Percentiles rank a stretch among this genome's conserved stretches.
Conservation (phyloP, 2,888 invertebrate species). For the Cybosia mesomella region DNA sequence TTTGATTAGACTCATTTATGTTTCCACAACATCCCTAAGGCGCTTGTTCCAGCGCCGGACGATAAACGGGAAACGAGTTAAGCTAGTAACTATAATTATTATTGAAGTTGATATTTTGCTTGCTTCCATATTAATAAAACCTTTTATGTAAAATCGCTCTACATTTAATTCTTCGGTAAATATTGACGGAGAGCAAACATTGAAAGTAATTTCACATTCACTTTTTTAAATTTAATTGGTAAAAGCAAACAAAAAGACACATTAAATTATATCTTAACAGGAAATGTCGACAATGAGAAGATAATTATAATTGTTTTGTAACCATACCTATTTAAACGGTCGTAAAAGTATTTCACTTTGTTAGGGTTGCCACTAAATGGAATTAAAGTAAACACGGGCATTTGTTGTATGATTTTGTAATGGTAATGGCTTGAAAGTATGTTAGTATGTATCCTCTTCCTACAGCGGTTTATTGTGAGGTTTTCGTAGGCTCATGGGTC, state of each 20-base stretch:
- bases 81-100: neutral
- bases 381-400: neutral
- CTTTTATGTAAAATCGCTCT: neutral
- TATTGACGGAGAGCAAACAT: neutral
- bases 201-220: neutral
- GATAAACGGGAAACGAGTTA: too few species aligned
- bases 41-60: too few species aligned
- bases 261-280: neutral
- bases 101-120: neutral
- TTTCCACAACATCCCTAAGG: too few species aligned
- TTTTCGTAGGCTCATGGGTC: too few species aligned
- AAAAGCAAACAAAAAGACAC: neutral
- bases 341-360: neutral
- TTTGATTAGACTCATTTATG: too few species aligned
- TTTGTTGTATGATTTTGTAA: neutral
- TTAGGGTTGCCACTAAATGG: neutral
- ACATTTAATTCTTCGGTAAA: neutral
- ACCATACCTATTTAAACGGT: neutral
- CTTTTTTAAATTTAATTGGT: neutral
- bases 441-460: too few species aligned
- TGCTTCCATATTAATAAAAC: neutral
- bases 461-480: too few species aligned
- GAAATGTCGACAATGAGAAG: constrained; percentile 1
- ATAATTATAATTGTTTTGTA: neutral
- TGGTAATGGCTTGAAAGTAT: too few species aligned